Percentiles rank a stretch among this genome's conserved stretches.
Evolutionary conservation across 2,797 vertebrate genomes (phyloP).

Genomic region (Hybognathus amarus): DNA sequence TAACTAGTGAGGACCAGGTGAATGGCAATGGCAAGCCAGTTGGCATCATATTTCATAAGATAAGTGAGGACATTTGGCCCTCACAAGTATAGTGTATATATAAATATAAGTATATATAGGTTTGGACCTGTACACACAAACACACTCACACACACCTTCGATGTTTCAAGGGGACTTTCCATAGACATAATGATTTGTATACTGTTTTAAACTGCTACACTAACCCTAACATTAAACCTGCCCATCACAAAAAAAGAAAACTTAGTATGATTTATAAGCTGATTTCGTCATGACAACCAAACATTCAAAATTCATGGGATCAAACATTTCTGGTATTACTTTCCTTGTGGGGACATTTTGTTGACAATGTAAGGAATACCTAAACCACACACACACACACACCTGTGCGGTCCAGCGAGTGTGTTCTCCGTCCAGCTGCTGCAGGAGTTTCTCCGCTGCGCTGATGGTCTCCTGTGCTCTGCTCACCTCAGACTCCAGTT

Average conservation of each 20-base stretch:
- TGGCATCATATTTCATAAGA: no score
- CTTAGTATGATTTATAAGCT: no score
- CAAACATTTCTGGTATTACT: not conserved
- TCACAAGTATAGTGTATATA: not conserved
- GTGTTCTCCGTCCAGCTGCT: slow-evolving; percentile 92
- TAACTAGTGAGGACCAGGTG: not conserved
- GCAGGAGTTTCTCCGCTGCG: slow-evolving; percentile 89
- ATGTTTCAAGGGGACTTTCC: no score
- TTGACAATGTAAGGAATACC: not conserved
- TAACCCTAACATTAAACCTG: no score
- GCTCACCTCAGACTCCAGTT: slow-evolving; percentile 91
- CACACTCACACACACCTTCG: not conserved
- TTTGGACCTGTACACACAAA: not conserved
- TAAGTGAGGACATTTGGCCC: no score
- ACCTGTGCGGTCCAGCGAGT: slow-evolving; percentile 94
- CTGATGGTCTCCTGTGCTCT: slow-evolving; percentile 92
- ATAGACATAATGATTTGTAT: no score
- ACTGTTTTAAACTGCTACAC: no score
- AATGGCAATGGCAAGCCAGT: no score
- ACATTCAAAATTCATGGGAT: not conserved
- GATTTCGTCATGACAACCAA: not conserved
- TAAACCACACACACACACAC: slow-evolving; percentile 1
- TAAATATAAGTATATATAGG: not conserved
- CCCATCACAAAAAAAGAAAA: no score
- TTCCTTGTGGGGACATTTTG: not conserved